Conservation (phyloP, 2,888 invertebrate genomes). For the Hesperia comma region DNA sequence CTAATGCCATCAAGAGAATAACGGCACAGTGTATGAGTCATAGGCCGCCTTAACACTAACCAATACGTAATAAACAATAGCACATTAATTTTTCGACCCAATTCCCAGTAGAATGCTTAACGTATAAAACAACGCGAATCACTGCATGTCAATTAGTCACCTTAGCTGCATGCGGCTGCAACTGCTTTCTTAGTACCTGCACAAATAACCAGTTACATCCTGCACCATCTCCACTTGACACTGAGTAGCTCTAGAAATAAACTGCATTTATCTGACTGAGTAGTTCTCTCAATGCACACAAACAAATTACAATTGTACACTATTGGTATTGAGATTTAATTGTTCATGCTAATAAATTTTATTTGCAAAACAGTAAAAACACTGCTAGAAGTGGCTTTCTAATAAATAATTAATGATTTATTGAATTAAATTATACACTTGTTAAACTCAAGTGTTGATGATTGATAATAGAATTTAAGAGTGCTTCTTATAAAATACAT, state of each 20-base stretch:
- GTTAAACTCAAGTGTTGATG: too few relatives aligned
- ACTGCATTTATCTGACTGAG: conserved; percentile 1
- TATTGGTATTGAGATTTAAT: not conserved
- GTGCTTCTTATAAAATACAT: too few relatives aligned
- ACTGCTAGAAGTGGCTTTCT: too few relatives aligned
- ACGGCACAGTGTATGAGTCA: conserved; percentile 73
- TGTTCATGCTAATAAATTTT: not conserved
- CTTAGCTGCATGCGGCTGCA: conserved; percentile 27
- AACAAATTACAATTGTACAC: not conserved
- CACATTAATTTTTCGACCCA: conserved; percentile 49
- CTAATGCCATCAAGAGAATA: conserved; percentile 51
- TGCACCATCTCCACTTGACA: conserved; percentile 15
- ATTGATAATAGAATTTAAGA: too few relatives aligned
- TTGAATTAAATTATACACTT: too few relatives aligned
- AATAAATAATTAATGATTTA: too few relatives aligned
- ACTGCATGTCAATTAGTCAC: conserved; percentile 40
- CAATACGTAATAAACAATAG: conserved; percentile 52
- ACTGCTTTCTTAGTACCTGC: conserved; percentile 22
- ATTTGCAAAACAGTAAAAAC: too few relatives aligned
- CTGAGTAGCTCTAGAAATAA: conserved; percentile 4
- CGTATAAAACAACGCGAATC: conserved; percentile 36
- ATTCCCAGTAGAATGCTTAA: conserved; percentile 45
- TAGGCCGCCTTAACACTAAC: conserved; percentile 52
- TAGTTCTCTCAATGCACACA: not conserved
- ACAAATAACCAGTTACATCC: conserved; percentile 27